Base-by-base conservation (phyloP, 2,797 vertebrate genomes). In the Poecile montanus region DNA sequence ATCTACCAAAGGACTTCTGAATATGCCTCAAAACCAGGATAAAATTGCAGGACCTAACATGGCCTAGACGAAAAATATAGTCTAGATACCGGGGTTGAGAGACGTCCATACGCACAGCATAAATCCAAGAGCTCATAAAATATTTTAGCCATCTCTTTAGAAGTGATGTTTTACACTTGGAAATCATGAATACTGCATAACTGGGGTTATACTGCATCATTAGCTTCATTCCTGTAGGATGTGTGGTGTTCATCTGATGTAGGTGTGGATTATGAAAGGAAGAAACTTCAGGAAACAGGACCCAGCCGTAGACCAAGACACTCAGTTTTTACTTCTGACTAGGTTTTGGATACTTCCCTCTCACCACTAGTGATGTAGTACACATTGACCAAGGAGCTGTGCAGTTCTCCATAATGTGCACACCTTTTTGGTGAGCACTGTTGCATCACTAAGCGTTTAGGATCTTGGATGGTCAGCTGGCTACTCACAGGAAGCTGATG, bases 101-200 rank as follows among this genome's bases (percentile, higher is more conserved):
- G 6, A 57, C 0, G 1, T 42, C 25, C 27, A 45, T 10, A 57
- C 15, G 4, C 3, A 20, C 20, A 68, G 42, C 22, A 60, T 23
- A 88, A 66, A 78, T 22, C 21, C 5, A 78, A 48, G 21, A 48
- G 38, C 12, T 68, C 1, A 0, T 38, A 42, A 44, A 82, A 50
- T 44, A 48, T 32, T 72, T 91, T 48, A 9, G 2, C 21, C 15
- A 1, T 45, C 7, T n/a, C 15, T 87, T 58, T 76, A 67, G 30
- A 71, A 87, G 26, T 7, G 11, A 34, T 72, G 3, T 3, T 83
- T 36, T 58, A 80, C 2, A 34, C 34, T 51, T 62, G 16, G 18
- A 71, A 89, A 56, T 83, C 13, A 68, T 60, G 7, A 90, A 61
- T 1, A 20, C 14, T 29, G 8, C 4, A 56, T 51, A 40, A 30